Base-by-base conservation (phyloP, 2,888 invertebrate genomes). In the Drosophila prostipennis region DNA sequence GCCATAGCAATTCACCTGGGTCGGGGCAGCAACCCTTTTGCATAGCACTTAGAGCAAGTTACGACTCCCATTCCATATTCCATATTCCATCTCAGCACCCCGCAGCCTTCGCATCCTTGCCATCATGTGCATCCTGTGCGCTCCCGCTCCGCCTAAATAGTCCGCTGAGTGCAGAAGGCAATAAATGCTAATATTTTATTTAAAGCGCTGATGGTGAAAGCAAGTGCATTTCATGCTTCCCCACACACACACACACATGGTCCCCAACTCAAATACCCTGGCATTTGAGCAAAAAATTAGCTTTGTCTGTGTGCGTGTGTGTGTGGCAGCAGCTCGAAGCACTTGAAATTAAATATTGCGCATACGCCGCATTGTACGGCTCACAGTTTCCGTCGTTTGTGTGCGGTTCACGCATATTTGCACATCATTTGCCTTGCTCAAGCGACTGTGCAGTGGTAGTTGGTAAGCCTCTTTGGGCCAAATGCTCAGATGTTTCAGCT, bases 181-280 rank as follows among this genome's bases (percentile, higher is more conserved):
- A 87, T 83, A 85, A 81, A 79, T 74, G 82, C 76, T 85, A 49
- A 83, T 83, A 79, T 79, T 81, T 83, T 85, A 83, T 83, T 87
- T 74, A 87, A 87, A 73, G 71, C 69, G 60, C 63, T 71, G 59
- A 58, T 68, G 61, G 43, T 77, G 63, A 79, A 58, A 73, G 72
- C 72, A 74, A 67, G 65, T 55, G 65, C 61, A 61, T 43, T 52
- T 56, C 71, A 60, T 59, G 65, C 72, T 58, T 70, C 57, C 53
- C 45, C 56, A 39, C 59, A 42, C 55, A 54, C 48, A 23, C 65
- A 69, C 58, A 54, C 45, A 57, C 19, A 23, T 2, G 19, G 19
- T 19, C 19, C 2, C 19, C 19, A 19, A 19, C 19, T 19, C 19
- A 19, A 19, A 19, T n/a, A n/a, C 36, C 26, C 16, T 6, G 32